phyloP scores from a whole-genome alignment of 2,888 invertebrate species.

The Ormyrus nitidulus region DNA sequence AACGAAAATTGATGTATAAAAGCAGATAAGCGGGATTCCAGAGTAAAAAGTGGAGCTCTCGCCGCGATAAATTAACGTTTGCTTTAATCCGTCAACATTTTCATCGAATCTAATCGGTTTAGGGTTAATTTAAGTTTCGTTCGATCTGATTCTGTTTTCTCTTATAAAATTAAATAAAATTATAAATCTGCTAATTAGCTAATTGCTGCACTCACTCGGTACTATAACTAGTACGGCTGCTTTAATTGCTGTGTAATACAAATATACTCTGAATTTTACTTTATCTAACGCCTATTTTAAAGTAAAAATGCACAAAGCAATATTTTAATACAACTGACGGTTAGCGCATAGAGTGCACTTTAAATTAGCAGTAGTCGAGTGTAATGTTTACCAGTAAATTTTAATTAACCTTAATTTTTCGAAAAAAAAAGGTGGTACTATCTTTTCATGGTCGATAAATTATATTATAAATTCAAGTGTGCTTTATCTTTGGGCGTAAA shows the following conservation, averaged over 20 bases:
- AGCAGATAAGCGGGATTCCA: too few species aligned
- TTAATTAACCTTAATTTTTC: conserved; percentile 40
- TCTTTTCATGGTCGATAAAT: conserved; percentile 23
- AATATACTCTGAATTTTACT: neutral
- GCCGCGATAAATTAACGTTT: neutral
- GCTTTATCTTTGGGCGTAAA: neutral
- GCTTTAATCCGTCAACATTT: neutral
- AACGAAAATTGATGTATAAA: too few species aligned
- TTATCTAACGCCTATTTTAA: neutral
- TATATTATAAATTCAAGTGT: conserved; percentile 9
- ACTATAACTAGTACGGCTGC: neutral
- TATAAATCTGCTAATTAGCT: neutral
- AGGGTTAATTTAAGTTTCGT: too few species aligned
- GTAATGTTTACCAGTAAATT: conserved; percentile 30
- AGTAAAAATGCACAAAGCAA: neutral
- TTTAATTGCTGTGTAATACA: neutral
- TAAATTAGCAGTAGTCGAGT: neutral
- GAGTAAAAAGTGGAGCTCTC: too few species aligned
- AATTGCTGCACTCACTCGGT: too few species aligned
- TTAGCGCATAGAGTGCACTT: neutral
- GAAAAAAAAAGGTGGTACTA: neutral
- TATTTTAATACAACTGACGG: conserved; percentile 13
- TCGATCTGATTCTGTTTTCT: too few species aligned
- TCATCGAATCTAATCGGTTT: too few species aligned
- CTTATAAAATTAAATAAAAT: too few species aligned